These are phyloP conservation scores for Hoplostethus atlanticus DNA, from an alignment of 2,797 vertebrate genomes.

Conservation along the genomic window DNA sequence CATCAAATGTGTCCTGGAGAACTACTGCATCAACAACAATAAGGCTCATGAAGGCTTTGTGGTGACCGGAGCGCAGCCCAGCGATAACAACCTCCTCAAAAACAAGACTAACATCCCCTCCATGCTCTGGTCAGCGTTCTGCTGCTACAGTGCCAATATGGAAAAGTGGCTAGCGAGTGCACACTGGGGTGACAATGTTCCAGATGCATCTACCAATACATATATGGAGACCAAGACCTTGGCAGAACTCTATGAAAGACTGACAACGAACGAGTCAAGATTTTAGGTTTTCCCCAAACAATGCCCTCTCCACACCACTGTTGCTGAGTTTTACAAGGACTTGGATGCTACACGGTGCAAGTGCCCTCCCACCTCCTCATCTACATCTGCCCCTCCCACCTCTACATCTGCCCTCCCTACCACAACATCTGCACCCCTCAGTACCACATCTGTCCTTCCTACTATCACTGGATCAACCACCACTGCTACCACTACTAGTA, in stretches of 20 bases:
- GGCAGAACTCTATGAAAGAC: background rate
- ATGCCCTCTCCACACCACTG: background rate
- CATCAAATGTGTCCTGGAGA: slow-evolving; percentile 12
- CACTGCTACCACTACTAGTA: background rate
- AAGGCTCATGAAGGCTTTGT: slow-evolving; percentile 19
- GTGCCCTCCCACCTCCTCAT: background rate
- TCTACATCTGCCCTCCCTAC: no score
- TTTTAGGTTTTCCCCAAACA: background rate
- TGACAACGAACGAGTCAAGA: fast-evolving
- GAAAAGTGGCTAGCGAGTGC: slow-evolving; percentile 5
- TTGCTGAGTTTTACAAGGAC: slow-evolving; percentile 2
- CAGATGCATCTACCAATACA: background rate
- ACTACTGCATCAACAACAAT: slow-evolving; percentile 16
- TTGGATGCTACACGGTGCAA: background rate
- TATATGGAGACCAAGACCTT: slow-evolving; percentile 19
- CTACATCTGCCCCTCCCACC: background rate
- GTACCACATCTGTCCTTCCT: no score
- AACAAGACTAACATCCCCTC: slow-evolving; percentile 39
- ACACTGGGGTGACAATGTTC: slow-evolving; percentile 24
- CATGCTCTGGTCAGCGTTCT: slow-evolving; percentile 54
- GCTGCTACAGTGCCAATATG: slow-evolving; percentile 20
- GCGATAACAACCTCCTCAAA: background rate
- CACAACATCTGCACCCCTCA: no score
- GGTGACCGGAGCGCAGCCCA: slow-evolving; percentile 41
- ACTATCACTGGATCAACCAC: background rate